Percentiles rank a stretch among this genome's conserved stretches.
Evolutionary conservation across 2,888 invertebrate species (phyloP).

Genomic region (Lissocephala sabroskyi): DNA sequence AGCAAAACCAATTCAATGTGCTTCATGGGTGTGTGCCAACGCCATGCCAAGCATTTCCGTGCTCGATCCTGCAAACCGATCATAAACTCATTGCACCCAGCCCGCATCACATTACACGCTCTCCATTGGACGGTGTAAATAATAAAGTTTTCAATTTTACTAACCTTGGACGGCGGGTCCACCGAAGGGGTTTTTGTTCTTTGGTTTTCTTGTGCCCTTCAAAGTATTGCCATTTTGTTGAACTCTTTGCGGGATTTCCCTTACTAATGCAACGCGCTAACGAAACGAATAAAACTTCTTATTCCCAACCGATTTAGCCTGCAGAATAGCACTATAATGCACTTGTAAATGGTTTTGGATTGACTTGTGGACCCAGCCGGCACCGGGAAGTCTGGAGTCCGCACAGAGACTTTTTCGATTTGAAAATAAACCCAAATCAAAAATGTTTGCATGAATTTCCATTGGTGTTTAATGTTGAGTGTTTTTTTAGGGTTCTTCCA

Average conservation of each 20-base stretch:
- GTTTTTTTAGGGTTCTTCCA: slow-evolving; percentile 17
- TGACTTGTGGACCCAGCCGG: too few relatives aligned
- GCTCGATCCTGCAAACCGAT: too few relatives aligned
- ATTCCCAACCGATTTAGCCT: slow-evolving; percentile 66
- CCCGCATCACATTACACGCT: not conserved
- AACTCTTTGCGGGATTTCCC: slow-evolving; percentile 26
- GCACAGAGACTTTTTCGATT: slow-evolving; percentile 4
- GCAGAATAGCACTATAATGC: slow-evolving; percentile 73
- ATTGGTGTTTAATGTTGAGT: slow-evolving; percentile 23
- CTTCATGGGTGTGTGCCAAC: too few relatives aligned
- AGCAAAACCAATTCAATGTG: too few relatives aligned
- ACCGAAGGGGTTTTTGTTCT: not conserved
- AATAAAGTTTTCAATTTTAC: too few relatives aligned
- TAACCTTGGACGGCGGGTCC: too few relatives aligned
- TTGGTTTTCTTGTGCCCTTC: slow-evolving; percentile 18
- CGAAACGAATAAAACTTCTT: too few relatives aligned
- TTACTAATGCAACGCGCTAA: slow-evolving; percentile 25
- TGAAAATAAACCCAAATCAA: not conserved
- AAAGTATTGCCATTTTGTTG: slow-evolving; percentile 60
- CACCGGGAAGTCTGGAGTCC: too few relatives aligned
- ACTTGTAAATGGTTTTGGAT: slow-evolving; percentile 65
- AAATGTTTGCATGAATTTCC: slow-evolving; percentile 27
- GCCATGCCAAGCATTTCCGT: too few relatives aligned
- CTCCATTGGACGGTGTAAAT: not conserved
- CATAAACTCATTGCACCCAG: slow-evolving; percentile 4